Percentiles rank a stretch among this genome's conserved stretches.
Conservation (phyloP, 1,140 invertebrate genomes). For the Platyura marginata region DNA sequence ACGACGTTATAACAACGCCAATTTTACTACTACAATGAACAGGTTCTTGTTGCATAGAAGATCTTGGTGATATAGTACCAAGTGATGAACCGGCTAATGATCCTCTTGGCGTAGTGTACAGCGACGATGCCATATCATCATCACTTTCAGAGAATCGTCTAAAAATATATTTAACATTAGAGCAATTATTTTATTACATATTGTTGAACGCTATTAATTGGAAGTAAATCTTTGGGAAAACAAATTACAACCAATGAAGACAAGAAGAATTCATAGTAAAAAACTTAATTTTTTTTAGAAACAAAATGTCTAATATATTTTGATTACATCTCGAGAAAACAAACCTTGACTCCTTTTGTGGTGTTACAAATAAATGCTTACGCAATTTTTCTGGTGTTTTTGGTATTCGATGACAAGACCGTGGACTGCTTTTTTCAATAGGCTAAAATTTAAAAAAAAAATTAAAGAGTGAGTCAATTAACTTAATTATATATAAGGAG, state of each 20-base stretch:
- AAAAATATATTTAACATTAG: constrained; percentile 5
- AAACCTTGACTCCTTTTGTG: constrained; percentile 3
- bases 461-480: no score
- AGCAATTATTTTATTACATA: no score
- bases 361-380: constrained; percentile 3
- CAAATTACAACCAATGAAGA: no score
- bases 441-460: no score
- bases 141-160: constrained; percentile 9
- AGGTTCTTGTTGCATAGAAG: constrained; percentile 37
- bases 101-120: constrained; percentile 11
- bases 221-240: no score
- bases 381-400: constrained; percentile 6
- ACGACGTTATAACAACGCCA: constrained; percentile 86
- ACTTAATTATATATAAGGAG: no score
- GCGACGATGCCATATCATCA: constrained; percentile 7
- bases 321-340: neutral
- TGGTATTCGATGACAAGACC: neutral
- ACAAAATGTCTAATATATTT: no score
- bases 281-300: no score
- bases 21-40: constrained; percentile 46
- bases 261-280: no score
- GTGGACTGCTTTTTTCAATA: constrained; percentile 1
- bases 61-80: constrained; percentile 25
- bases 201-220: no score
- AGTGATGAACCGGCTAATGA: constrained; percentile 4